Evolutionary conservation across 92 coral and sea anemone genomes (phyloP), one percentile per base, ranked within the genome.

Genomic region (Scolanthus callimorphus): DNA sequence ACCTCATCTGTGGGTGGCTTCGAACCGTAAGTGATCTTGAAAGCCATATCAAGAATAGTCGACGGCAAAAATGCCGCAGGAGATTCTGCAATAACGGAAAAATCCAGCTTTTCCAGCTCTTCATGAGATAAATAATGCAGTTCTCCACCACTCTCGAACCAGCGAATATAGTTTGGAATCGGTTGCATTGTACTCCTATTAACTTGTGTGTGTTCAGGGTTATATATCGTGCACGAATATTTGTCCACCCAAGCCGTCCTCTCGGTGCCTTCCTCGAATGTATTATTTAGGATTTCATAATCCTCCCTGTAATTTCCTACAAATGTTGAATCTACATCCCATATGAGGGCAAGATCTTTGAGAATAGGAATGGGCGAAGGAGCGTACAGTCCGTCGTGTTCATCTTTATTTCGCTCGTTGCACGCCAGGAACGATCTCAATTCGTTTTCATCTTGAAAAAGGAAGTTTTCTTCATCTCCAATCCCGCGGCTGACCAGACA

Each of bases 381-480:
- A n/a, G 23, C 20, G 3, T 56, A 56, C 21, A 20, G 23, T 34
- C 19, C 37, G 9, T 29, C 62, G 23, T 56, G 39, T 52, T 52
- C 58, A 3, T 56, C 46, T 29, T 56, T 56, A n/a, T 39, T 34
- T 20, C 19, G 23, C 23, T 56, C 62, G 1, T 20, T 27, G 29
- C 17, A 69, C 65, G 59, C 0, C 47, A 52, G 13, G 49, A 77
- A 2, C 28, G 39, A 51, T 34, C 63, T 71, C 25, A 79, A 20
- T 3, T 50, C 25, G 9, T 61, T 56, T 29, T 71, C 79, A 44
- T 70, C 85, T 34, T 70, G 20, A 27, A 78, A 71, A 46, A 78
- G 48, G 46, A 51, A 62, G 19, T 58, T 29, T 6, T 57, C 54
- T 39, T 66, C 61, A 6, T 15, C 43, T 6, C 43, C 43, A 34